phyloP scores from a whole-genome alignment of 1,140 invertebrate species.

The Geopemphigus sp. region DNA sequence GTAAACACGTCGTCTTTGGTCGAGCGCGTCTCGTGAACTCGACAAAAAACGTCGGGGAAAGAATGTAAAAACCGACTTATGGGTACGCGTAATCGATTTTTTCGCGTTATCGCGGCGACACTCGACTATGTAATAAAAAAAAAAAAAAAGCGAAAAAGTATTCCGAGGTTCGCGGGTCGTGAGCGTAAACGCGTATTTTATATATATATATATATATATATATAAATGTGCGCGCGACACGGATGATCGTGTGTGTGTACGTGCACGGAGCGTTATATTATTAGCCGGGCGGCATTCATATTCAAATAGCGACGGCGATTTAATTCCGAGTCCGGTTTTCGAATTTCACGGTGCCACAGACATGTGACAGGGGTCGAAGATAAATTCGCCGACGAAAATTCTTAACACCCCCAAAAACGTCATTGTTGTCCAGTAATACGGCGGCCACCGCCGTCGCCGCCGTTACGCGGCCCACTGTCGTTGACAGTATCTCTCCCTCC shows the following conservation, averaged over 20 bases:
- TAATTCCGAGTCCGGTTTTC: conserved; percentile 35
- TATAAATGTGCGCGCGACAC: neutral
- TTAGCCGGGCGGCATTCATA: conserved; percentile 10
- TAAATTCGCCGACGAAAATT: conserved; percentile 45
- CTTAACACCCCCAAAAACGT: conserved; percentile 43
- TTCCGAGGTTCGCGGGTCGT: conserved; percentile 7
- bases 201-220: neutral
- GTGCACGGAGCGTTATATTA: neutral
- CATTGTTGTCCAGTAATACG: conserved; percentile 41
- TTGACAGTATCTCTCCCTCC: conserved; percentile 36
- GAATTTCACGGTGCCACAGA: conserved; percentile 45
- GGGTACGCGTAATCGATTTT: neutral
- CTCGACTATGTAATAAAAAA: neutral
- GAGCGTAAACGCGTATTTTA: no score
- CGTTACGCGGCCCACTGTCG: no score
- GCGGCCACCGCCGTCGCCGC: neutral
- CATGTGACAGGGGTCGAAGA: conserved; percentile 45
- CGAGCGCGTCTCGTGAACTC: no score
- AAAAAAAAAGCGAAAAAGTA: conserved; percentile 14
- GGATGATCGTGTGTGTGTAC: no score
- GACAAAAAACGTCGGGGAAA: no score
- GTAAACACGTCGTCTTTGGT: no score
- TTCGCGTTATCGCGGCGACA: neutral
- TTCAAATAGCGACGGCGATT: conserved; percentile 20
- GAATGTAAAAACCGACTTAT: no score